A percentile compares a stretch with the other conserved stretches of the same genome.
phyloP scores from a whole-genome alignment of 2,113 vertebrate species.

The Leiothrix lutea region DNA sequence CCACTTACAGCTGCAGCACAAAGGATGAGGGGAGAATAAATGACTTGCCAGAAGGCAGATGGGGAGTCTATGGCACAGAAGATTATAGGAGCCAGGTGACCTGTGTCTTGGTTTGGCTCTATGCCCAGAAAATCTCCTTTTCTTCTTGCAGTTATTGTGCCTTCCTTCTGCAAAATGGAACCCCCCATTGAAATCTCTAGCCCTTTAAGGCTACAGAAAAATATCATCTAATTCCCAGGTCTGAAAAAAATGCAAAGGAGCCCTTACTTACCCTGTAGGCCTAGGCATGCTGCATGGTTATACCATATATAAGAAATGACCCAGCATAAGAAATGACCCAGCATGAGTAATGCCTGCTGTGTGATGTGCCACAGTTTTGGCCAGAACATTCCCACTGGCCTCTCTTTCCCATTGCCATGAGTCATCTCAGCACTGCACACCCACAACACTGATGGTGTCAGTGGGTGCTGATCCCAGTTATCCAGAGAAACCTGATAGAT shows the following conservation, averaged over 20 bases:
- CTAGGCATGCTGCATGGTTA: neutral
- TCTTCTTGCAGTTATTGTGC: neutral
- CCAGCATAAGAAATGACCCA: conserved; percentile 33
- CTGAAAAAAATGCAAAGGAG: neutral
- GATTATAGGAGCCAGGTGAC: conserved; percentile 57
- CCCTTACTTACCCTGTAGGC: neutral
- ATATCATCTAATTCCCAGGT: neutral
- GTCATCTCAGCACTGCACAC: neutral
- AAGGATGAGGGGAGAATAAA: conserved; percentile 52
- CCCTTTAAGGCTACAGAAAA: neutral
- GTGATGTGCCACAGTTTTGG: conserved; percentile 10
- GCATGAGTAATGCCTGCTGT: conserved; percentile 14
- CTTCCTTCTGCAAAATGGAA: conserved; percentile 32
- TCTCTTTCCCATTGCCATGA: conserved; percentile 12
- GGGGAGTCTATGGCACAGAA: conserved; percentile 42
- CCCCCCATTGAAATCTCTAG: neutral
- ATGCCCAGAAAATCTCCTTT: conserved; percentile 44
- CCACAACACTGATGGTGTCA: neutral
- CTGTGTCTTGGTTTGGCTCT: conserved; percentile 36
- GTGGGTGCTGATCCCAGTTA: neutral
- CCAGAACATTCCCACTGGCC: neutral
- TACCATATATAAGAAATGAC: conserved; percentile 17
- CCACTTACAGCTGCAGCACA: conserved; percentile 58
- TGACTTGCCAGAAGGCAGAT: conserved; percentile 56
- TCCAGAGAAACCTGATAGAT: neutral